phyloP scores from a whole-genome alignment of 2,888 invertebrate genomes.

The Drosophila infuscata region DNA sequence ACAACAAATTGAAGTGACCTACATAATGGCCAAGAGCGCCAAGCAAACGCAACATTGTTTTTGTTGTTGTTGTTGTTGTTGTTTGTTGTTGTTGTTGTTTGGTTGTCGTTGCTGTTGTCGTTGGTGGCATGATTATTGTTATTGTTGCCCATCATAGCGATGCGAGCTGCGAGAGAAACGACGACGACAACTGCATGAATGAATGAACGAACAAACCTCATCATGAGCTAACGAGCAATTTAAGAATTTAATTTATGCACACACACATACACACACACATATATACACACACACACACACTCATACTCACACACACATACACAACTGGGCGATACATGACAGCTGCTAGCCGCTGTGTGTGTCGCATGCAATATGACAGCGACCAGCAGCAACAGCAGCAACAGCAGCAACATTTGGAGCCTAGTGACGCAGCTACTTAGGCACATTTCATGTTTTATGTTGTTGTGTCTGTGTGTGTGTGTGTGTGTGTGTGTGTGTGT shows the following conservation, averaged over 20 bases:
- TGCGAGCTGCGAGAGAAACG: slow-evolving; percentile 35
- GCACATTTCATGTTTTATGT: slow-evolving; percentile 40
- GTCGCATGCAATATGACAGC: slow-evolving; percentile 60
- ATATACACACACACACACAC: slow-evolving; percentile 31
- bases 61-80: slow-evolving; percentile 35
- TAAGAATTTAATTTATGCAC: slow-evolving; percentile 78
- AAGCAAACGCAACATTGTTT: slow-evolving; percentile 29
- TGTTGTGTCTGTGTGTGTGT: slow-evolving; percentile 23
- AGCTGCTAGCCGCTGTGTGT: slow-evolving; percentile 41
- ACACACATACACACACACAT: slow-evolving; percentile 26
- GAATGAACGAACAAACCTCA: slow-evolving; percentile 61
- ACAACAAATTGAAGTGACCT: slow-evolving; percentile 72
- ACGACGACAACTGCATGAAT: slow-evolving; percentile 61
- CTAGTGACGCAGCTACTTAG: slow-evolving; percentile 80
- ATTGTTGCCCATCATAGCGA: slow-evolving; percentile 71
- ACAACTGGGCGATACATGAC: slow-evolving; percentile 32
- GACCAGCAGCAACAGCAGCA: slow-evolving; percentile 35
- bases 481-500: slow-evolving; percentile 24
- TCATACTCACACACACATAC: slow-evolving; percentile 32
- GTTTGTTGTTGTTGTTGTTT: slow-evolving; percentile 29
- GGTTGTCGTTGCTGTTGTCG: slow-evolving; percentile 29
- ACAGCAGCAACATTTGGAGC: slow-evolving; percentile 45
- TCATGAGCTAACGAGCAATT: slow-evolving; percentile 79
- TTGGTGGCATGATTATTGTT: slow-evolving; percentile 69
- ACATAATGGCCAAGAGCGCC: slow-evolving; percentile 67